These are phyloP conservation scores for Rhinolophus ferrumequinum DNA, from an alignment of 2,113 vertebrate species.

Conservation along the genomic window DNA sequence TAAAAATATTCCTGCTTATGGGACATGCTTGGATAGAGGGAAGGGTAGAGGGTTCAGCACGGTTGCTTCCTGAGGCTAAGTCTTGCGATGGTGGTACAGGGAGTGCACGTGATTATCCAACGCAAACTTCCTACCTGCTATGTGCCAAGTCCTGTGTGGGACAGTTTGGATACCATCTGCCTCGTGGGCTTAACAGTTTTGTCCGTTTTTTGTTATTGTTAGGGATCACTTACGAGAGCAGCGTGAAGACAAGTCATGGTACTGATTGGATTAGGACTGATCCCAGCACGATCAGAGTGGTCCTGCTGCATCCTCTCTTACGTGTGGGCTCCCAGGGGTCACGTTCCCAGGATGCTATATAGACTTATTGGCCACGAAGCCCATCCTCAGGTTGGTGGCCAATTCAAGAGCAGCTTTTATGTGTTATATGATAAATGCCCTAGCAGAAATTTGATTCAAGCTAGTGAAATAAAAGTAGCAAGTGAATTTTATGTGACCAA, in stretches of 20 bases:
- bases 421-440: conserved; percentile 6
- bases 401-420: neutral
- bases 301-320: neutral
- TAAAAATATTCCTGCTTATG: neutral
- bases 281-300: neutral
- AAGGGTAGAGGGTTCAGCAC: neutral
- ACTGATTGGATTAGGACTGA: neutral
- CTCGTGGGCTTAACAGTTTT: neutral
- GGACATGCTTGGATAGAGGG: neutral
- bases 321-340: neutral
- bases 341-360: neutral
- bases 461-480: conserved; percentile 20
- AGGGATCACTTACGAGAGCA: neutral
- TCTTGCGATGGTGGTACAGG: neutral
- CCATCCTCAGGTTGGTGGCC: neutral
- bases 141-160: neutral
- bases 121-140: neutral
- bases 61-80: neutral
- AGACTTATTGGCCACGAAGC: neutral
- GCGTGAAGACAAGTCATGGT: neutral
- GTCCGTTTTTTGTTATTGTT: neutral
- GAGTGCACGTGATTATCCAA: neutral
- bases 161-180: neutral
- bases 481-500: neutral
- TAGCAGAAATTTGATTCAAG: conserved; percentile 31